Evolutionary conservation across 2,797 vertebrate genomes (phyloP).

Genomic region (Hydrophis major): DNA sequence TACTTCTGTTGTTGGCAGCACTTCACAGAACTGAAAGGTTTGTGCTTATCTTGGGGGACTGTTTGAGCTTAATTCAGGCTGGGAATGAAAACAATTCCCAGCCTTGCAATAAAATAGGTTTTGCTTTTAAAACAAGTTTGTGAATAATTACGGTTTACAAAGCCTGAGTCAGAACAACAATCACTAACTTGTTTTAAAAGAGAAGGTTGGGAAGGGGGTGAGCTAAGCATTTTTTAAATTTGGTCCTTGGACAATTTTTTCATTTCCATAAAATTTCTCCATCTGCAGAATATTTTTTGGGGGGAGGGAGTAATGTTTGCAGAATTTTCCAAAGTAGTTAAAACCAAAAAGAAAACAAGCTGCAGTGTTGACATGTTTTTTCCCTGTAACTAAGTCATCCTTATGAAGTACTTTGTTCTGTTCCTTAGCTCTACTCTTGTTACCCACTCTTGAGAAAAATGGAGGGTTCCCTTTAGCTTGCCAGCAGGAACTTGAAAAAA

Average conservation of each 20-base stretch:
- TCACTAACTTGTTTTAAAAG: background rate
- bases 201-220: background rate
- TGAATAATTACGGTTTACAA: too few species aligned
- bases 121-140: too few species aligned
- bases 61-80: too few species aligned
- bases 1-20: too few species aligned
- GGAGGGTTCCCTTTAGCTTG: background rate
- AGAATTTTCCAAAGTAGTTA: background rate
- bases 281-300: background rate
- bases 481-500: background rate
- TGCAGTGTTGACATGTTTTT: background rate
- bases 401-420: background rate
- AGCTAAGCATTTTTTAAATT: background rate
- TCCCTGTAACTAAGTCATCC: background rate
- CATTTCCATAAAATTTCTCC: background rate
- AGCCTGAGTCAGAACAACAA: background rate
- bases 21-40: too few species aligned
- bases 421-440: background rate
- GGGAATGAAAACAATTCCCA: too few species aligned
- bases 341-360: background rate
- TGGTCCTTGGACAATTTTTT: background rate
- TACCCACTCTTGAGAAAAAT: background rate
- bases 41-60: too few species aligned
- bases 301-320: background rate
- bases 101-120: too few species aligned